A percentile compares a stretch with the other conserved stretches of the same genome.
Conservation (phyloP, 2,113 vertebrate genomes). For the Lonchura striata region DNA sequence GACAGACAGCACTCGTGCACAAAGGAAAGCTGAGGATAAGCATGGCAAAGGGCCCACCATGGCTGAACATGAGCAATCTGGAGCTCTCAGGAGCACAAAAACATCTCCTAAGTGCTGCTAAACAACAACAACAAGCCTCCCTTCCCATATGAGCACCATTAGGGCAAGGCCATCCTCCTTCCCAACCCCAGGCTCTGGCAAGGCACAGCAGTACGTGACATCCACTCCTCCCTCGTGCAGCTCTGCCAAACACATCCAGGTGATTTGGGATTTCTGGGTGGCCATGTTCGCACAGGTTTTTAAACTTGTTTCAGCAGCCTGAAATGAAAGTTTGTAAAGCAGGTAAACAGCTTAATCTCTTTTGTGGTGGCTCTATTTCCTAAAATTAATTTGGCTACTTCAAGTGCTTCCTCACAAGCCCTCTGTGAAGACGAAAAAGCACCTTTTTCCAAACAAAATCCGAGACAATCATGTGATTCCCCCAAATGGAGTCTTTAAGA, state of each 20-base stretch:
- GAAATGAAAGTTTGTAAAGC: neutral
- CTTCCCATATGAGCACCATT: neutral
- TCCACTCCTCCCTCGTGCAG: rapidly evolving
- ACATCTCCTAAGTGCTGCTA: neutral
- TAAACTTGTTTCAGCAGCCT: neutral
- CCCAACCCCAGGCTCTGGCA: neutral
- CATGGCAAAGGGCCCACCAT: neutral
- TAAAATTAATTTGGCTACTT: neutral
- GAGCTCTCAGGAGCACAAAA: neutral
- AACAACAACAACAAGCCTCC: neutral
- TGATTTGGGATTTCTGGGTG: neutral
- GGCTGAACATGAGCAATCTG: neutral
- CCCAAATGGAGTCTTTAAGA: neutral
- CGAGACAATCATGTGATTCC: rapidly evolving
- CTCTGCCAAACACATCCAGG: neutral
- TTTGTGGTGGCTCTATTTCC: rapidly evolving
- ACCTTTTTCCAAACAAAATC: neutral
- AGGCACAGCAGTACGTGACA: rapidly evolving
- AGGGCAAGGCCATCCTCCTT: neutral
- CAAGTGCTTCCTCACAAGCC: neutral
- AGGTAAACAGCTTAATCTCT: neutral
- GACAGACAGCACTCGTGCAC: rapidly evolving
- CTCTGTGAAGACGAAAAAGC: neutral
- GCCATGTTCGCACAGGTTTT: neutral
- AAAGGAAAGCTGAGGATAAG: neutral